Percentiles rank a stretch among this genome's conserved stretches.
These are phyloP conservation scores for Schrankia costaestrigalis DNA, from an alignment of 2,888 invertebrate genomes.

Conservation along the genomic window DNA sequence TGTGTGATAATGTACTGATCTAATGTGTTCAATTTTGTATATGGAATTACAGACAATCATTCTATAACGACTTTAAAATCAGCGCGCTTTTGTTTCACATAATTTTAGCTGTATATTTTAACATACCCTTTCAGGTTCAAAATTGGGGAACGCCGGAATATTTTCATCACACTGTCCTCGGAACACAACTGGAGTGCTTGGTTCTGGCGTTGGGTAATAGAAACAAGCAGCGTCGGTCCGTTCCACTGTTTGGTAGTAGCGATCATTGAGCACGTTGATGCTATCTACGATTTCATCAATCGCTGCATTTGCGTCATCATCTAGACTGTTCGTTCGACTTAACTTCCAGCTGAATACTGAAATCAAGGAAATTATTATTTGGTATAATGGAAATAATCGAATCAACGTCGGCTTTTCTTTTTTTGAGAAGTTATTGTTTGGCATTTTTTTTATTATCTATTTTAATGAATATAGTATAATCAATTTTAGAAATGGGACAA, in stretches of 20 bases:
- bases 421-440: no score
- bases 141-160: conserved; percentile 44
- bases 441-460: no score
- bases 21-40: no score
- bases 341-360: conserved; percentile 69
- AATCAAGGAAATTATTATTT: no score
- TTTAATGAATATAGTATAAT: no score
- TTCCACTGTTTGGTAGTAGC: conserved; percentile 42
- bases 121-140: conserved; percentile 44
- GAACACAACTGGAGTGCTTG: conserved; percentile 39
- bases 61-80: not conserved
- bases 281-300: conserved; percentile 39
- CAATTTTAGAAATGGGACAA: no score
- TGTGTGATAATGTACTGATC: no score
- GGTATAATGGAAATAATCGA: no score
- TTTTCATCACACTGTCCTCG: conserved; percentile 50
- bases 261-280: conserved; percentile 43
- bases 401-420: no score
- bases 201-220: conserved; percentile 43
- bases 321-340: conserved; percentile 41
- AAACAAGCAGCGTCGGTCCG: conserved; percentile 49
- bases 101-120: not conserved
- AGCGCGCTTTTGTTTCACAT: not conserved
- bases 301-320: conserved; percentile 25
- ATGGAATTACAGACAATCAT: no score